A percentile compares a stretch with the other conserved stretches of the same genome.
Evolutionary conservation across 2,797 vertebrate species (phyloP).

Genomic region (Hoplostethus mediterraneus): DNA sequence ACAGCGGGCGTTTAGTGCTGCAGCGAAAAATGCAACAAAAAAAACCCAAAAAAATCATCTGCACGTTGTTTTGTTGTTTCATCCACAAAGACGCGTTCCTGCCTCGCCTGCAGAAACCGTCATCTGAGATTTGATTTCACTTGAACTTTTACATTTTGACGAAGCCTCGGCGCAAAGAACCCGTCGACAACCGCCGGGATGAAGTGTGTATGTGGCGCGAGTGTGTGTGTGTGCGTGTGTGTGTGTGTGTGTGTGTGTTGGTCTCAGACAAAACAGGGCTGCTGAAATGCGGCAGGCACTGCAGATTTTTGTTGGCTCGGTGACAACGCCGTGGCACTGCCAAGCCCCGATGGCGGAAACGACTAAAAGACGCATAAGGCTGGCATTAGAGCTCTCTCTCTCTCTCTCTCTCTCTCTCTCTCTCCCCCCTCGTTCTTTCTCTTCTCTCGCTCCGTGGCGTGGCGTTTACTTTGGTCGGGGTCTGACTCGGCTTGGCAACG

Average conservation of each 20-base stretch:
- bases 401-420: slow-evolving; percentile 60
- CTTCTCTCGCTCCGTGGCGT: slow-evolving; percentile 60
- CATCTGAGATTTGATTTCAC: background rate
- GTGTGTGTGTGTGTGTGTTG: slow-evolving; percentile 70
- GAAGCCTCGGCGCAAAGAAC: slow-evolving; percentile 12
- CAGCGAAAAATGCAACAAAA: background rate
- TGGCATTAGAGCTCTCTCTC: slow-evolving; percentile 91
- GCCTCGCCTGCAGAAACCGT: too few relatives aligned
- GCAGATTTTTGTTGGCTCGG: slow-evolving; percentile 93
- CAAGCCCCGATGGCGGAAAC: slow-evolving; percentile 97
- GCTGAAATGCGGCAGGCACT: slow-evolving; percentile 94
- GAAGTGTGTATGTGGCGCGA: slow-evolving; percentile 68
- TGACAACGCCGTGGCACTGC: slow-evolving; percentile 92
- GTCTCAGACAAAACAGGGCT: slow-evolving; percentile 89
- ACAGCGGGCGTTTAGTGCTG: background rate
- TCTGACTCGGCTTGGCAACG: slow-evolving; percentile 69
- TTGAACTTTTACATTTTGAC: background rate
- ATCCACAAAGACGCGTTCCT: background rate
- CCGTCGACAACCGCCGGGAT: slow-evolving; percentile 11
- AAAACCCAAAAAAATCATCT: too few relatives aligned
- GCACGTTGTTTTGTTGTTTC: background rate
- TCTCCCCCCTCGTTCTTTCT: slow-evolving; percentile 59
- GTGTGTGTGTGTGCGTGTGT: slow-evolving; percentile 18
- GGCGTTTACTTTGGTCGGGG: slow-evolving; percentile 71
- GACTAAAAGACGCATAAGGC: slow-evolving; percentile 95